A percentile compares a stretch with the other conserved stretches of the same genome.
Evolutionary conservation across 2,888 invertebrate species (phyloP).

Genomic region (Drosophila lutescens): DNA sequence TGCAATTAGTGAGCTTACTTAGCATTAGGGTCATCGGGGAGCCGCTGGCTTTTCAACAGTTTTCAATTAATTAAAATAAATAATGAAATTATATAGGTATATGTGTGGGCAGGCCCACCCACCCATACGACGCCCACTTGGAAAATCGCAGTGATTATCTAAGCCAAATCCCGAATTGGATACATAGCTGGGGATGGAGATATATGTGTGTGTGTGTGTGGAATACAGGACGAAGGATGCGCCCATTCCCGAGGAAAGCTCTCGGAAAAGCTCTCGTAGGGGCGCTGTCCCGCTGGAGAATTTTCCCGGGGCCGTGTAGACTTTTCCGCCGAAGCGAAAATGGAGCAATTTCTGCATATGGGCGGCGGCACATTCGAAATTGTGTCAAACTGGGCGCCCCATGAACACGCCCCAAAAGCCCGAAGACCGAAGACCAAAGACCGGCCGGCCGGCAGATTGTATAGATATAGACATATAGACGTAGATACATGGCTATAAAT

Average conservation of each 20-base stretch:
- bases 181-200: slow-evolving; percentile 31
- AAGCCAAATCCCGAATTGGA: slow-evolving; percentile 45
- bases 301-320: slow-evolving; percentile 48
- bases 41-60: slow-evolving; percentile 50
- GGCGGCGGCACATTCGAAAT: slow-evolving; percentile 54
- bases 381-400: slow-evolving; percentile 59
- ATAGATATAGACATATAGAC: slow-evolving; percentile 2
- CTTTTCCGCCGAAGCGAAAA: slow-evolving; percentile 29
- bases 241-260: slow-evolving; percentile 27
- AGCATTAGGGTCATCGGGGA: slow-evolving; percentile 57
- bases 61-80: slow-evolving; percentile 75
- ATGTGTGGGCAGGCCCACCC: slow-evolving; percentile 1
- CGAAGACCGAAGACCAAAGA: slow-evolving; percentile 13
- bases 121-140: background rate
- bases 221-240: slow-evolving; percentile 7
- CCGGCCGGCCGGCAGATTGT: slow-evolving; percentile 28
- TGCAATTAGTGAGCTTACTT: slow-evolving; percentile 56
- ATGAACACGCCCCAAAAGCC: slow-evolving; percentile 55
- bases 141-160: slow-evolving; percentile 31
- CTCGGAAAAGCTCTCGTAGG: slow-evolving; percentile 35
- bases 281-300: slow-evolving; percentile 57
- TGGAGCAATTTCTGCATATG: slow-evolving; percentile 47
- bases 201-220: background rate
- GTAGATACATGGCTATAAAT: background rate
- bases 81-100: slow-evolving; percentile 69